Conservation (phyloP, 2,113 vertebrate genomes). For the Micronycteris hirsuta region DNA sequence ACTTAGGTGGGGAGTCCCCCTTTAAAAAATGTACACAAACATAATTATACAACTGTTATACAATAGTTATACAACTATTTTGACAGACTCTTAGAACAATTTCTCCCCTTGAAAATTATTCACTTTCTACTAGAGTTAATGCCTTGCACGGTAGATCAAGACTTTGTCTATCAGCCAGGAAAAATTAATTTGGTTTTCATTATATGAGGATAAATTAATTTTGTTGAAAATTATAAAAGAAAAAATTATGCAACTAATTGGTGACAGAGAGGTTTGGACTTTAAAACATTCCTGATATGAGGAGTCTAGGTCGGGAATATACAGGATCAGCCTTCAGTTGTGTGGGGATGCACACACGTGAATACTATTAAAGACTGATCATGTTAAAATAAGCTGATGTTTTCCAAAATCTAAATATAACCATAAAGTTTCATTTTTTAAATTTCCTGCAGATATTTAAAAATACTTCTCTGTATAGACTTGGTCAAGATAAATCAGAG, state of each 20-base stretch:
- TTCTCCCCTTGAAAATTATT: not conserved
- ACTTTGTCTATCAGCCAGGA: not conserved
- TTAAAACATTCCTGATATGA: not conserved
- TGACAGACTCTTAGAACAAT: not conserved
- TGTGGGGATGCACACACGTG: not conserved
- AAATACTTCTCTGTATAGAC: not conserved
- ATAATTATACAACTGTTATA: not conserved
- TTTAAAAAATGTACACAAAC: not conserved
- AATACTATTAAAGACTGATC: not conserved
- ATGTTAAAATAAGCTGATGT: constrained; percentile 13
- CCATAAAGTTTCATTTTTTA: not conserved
- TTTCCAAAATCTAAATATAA: not conserved
- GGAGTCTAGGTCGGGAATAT: not conserved
- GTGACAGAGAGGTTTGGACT: not conserved
- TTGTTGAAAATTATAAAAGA: not conserved
- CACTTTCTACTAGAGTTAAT: not conserved
- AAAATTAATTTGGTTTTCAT: not conserved
- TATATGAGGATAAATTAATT: not conserved
- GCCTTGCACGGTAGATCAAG: not conserved
- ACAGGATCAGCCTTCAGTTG: not conserved
- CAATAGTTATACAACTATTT: not conserved
- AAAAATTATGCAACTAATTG: not conserved
- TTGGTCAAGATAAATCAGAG: not conserved
- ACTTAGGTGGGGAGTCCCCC: not conserved
- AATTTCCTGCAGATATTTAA: not conserved